A percentile compares a stretch with the other conserved stretches of the same genome.
Conservation (phyloP, 2,113 vertebrate genomes). For the Tachuris rubrigastra region DNA sequence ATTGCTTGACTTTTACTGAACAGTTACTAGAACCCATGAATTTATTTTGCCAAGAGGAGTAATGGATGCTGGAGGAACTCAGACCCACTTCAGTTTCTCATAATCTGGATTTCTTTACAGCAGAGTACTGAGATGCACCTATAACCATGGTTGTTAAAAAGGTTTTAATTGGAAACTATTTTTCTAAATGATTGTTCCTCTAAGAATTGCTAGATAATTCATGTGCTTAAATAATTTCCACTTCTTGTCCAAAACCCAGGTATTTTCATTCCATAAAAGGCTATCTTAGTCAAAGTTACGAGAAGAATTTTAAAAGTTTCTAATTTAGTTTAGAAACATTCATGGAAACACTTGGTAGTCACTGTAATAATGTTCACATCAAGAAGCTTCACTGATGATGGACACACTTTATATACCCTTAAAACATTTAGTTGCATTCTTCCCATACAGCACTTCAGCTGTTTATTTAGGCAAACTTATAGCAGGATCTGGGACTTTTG, state of each 20-base stretch:
- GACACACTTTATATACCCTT: not conserved
- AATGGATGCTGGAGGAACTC: not conserved
- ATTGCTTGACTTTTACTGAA: not conserved
- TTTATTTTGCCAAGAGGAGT: not conserved
- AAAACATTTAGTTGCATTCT: not conserved
- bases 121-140: not conserved
- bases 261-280: not conserved
- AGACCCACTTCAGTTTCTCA: not conserved
- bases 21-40: not conserved
- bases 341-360: not conserved
- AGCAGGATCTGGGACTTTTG: not conserved
- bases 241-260: not conserved
- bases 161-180: not conserved
- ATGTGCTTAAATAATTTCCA: not conserved
- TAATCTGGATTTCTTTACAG: not conserved
- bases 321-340: not conserved
- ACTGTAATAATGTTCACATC: not conserved
- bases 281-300: not conserved
- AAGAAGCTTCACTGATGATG: not conserved
- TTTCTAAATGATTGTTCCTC: not conserved
- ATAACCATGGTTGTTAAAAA: not conserved
- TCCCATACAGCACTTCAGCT: not conserved
- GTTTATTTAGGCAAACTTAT: not conserved
- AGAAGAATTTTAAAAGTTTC: not conserved
- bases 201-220: not conserved